These are phyloP conservation scores for Pavo muticus DNA, from an alignment of 2,113 vertebrate species.

Conservation along the genomic window DNA sequence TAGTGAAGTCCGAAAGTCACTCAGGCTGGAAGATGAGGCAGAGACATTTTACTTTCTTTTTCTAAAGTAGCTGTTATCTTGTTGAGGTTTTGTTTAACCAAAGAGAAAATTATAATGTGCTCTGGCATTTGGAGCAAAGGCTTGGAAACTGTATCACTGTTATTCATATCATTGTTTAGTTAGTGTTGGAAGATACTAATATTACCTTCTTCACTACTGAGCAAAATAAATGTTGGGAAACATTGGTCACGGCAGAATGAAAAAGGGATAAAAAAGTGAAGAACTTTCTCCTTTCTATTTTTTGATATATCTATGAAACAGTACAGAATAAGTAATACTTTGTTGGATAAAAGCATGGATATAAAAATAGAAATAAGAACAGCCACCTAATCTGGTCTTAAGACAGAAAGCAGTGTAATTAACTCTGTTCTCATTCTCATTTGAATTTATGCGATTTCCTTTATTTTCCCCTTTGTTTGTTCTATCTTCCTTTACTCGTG, in stretches of 20 bases:
- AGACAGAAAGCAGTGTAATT: conserved; percentile 66
- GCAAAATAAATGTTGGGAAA: conserved; percentile 71
- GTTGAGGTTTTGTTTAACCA: conserved; percentile 66
- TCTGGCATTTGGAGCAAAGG: conserved; percentile 66
- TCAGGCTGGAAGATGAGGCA: neutral
- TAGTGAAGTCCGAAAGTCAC: neutral
- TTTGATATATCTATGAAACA: conserved; percentile 51
- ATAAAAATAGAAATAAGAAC: conserved; percentile 14
- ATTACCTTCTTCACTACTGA: conserved; percentile 67
- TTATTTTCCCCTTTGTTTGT: conserved; percentile 78
- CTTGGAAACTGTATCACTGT: conserved; percentile 71
- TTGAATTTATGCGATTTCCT: conserved; percentile 72
- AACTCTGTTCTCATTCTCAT: conserved; percentile 54
- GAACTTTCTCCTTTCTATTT: neutral
- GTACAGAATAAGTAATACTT: conserved; percentile 55
- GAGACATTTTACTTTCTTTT: neutral
- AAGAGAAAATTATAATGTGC: conserved; percentile 69
- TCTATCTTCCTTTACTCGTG: conserved; percentile 58
- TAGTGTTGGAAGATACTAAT: conserved; percentile 76
- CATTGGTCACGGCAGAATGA: conserved; percentile 29
- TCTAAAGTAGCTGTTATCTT: conserved; percentile 59
- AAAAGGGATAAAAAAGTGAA: conserved; percentile 27
- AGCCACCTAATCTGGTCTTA: neutral
- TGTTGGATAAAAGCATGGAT: conserved; percentile 7
- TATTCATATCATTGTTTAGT: conserved; percentile 79